Evolutionary conservation across 2,888 invertebrate genomes (phyloP).

Genomic region (Dorcus parallelipipedus): DNA sequence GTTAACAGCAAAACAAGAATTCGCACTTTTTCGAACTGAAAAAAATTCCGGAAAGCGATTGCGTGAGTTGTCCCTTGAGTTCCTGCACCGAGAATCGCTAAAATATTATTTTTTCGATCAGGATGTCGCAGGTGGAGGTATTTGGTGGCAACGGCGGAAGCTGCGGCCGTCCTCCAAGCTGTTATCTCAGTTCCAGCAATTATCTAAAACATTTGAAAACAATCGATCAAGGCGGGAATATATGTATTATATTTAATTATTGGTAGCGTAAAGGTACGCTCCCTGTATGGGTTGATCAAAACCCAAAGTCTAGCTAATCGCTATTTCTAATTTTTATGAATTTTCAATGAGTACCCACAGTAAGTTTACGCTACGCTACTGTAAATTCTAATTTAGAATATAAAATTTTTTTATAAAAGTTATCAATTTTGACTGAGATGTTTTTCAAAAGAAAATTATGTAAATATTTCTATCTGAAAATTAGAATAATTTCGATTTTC

Average conservation of each 20-base stretch:
- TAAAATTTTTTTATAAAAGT: no score
- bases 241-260: neutral
- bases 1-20: neutral
- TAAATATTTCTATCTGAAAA: no score
- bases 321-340: no score
- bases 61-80: constrained; percentile 54
- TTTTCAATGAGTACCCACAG: no score
- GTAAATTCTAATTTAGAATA: no score
- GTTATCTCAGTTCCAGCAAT: constrained; percentile 56
- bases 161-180: constrained; percentile 58
- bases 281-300: no score
- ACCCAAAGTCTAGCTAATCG: no score
- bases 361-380: no score
- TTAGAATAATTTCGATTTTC: no score
- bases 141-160: constrained; percentile 56
- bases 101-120: constrained; percentile 29
- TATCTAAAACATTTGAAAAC: constrained; percentile 34
- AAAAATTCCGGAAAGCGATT: constrained; percentile 50
- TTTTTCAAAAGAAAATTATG: no score
- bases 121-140: constrained; percentile 44
- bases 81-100: constrained; percentile 55
- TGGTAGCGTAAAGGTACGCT: no score
- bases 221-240: neutral
- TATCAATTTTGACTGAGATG: no score
- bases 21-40: constrained; percentile 46